These are phyloP conservation scores for Pampus argenteus DNA, from an alignment of 2,797 vertebrate genomes.

Conservation along the genomic window DNA sequence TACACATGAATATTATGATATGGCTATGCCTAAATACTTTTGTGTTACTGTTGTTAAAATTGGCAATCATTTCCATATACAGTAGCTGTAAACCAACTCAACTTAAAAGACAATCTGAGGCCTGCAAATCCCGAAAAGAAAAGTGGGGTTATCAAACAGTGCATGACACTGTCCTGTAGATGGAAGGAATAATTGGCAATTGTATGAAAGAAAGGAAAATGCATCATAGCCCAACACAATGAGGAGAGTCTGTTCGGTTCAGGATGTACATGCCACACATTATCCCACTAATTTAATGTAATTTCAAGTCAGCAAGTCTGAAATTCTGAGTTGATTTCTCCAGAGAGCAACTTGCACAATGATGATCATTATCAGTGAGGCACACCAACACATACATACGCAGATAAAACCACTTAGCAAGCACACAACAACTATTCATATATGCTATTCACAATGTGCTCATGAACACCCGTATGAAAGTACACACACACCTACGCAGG, in stretches of 20 bases:
- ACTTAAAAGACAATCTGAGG: constrained; percentile 15
- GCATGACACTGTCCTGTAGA: constrained; percentile 18
- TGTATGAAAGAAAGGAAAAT: constrained; percentile 32
- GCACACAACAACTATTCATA: constrained; percentile 20
- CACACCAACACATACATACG: constrained; percentile 28
- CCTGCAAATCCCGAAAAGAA: constrained; percentile 8
- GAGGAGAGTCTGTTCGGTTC: constrained; percentile 25
- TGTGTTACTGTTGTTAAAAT: not conserved
- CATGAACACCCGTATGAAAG: not conserved
- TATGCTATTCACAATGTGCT: constrained; percentile 26
- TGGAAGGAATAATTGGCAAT: constrained; percentile 23
- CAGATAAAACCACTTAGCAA: constrained; percentile 21
- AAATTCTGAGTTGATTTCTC: constrained; percentile 71
- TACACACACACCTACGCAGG: constrained; percentile 28
- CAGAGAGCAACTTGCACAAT: constrained; percentile 61
- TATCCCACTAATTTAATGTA: constrained; percentile 62
- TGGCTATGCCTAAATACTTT: not conserved
- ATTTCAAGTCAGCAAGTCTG: constrained; percentile 73
- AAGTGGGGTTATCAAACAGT: constrained; percentile 6
- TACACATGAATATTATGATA: not conserved
- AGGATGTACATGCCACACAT: constrained; percentile 59
- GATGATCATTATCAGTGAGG: constrained; percentile 61
- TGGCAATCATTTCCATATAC: constrained; percentile 13
- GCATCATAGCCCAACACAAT: constrained; percentile 34
- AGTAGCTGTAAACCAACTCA: constrained; percentile 20